phyloP scores from a whole-genome alignment of 2,113 vertebrate genomes.

The Oxyruncus cristatus region DNA sequence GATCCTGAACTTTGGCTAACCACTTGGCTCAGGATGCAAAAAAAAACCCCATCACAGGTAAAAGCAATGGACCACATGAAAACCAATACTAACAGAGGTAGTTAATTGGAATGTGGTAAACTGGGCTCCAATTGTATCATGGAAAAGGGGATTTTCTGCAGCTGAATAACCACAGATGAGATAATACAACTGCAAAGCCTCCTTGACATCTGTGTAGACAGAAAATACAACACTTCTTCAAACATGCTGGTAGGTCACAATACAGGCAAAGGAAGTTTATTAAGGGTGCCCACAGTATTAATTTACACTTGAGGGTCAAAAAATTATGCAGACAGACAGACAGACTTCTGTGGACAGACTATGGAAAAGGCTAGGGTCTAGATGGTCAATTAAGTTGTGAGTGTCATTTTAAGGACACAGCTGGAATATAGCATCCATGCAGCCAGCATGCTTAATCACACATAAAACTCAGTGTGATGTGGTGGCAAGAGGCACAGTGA shows the following conservation, averaged over 20 bases:
- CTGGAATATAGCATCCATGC: not conserved
- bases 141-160: constrained; percentile 31
- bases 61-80: not conserved
- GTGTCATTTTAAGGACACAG: not conserved
- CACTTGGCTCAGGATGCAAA: not conserved
- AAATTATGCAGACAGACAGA: not conserved
- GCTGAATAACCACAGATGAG: not conserved
- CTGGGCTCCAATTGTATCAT: not conserved
- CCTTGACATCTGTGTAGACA: not conserved
- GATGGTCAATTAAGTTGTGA: not conserved
- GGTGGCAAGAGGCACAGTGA: not conserved
- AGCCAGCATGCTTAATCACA: not conserved
- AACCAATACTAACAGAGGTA: not conserved
- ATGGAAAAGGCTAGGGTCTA: not conserved
- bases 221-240: not conserved
- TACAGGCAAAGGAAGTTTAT: not conserved
- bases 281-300: not conserved
- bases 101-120: constrained; percentile 16
- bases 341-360: not conserved
- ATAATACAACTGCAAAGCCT: not conserved
- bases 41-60: not conserved
- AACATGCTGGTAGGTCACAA: not conserved
- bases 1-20: constrained; percentile 7
- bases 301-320: not conserved
- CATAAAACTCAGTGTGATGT: not conserved